Evolutionary conservation across 1,140 invertebrate genomes (phyloP), one percentile per base, ranked within the genome.

Genomic region (Cotesia typhae): DNA sequence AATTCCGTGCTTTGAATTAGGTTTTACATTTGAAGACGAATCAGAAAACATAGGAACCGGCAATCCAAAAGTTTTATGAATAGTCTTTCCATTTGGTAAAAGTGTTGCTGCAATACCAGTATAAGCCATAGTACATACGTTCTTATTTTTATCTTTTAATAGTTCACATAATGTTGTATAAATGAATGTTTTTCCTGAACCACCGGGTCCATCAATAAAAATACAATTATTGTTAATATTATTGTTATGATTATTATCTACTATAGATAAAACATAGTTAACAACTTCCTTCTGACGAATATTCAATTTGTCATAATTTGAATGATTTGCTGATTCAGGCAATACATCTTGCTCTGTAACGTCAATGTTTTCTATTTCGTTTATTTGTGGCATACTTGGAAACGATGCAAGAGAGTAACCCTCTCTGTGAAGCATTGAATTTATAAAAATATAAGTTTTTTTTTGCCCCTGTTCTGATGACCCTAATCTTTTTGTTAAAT

Each of bases 281-380:
- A 60, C 59, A n/a, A 60, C 14, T 60, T 60, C 17, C 35, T 60
- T 60, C 35, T 60, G 59, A 10, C 35, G 20, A 28, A 28, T 12
- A 60, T 60, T 60, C 12, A 60, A 35, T 60, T 60, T 60, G 10
- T 60, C 59, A 60, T 60, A 60, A 28, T 28, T 28, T 36, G 4
- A 12, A 35, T 60, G 7, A 14, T n/a, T 14, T 59, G 9, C 6
- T 36, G 4, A 3, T 14, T 10, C 17, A 10, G 3, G 4, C 3
- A 4, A 7, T 20, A 14, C 9, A 9, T 60, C 5, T 6, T n/a
- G 4, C 35, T 9, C 17, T 28, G 14, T 60, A 35, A 7, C 59
- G 10, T 55, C 53, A 55, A 28, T 28, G 6, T 55, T n/a, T n/a
- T 55, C 53, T 55, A 12, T 14, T 14, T 55, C 53, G 17, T 2